phyloP scores from a whole-genome alignment of 2,888 invertebrate species.

The Machimus rusticus region DNA sequence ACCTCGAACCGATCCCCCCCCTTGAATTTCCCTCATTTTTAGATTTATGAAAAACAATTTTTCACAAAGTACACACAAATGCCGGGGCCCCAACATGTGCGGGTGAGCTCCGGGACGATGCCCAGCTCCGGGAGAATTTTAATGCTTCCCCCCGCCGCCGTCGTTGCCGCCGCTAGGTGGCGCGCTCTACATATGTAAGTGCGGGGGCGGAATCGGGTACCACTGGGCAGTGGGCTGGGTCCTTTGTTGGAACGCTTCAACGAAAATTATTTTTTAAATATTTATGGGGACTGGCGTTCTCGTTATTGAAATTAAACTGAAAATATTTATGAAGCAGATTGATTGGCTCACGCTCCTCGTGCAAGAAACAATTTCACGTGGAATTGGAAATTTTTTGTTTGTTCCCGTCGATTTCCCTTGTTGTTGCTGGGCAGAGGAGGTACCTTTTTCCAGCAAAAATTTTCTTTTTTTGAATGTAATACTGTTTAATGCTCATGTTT shows the following conservation, averaged over 20 bases:
- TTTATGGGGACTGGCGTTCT: conserved; percentile 53
- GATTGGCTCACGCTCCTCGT: conserved; percentile 34
- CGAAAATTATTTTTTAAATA: conserved; percentile 61
- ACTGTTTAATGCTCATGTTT: background rate
- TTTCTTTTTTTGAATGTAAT: background rate
- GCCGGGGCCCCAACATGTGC: conserved; percentile 20
- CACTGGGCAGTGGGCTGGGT: background rate
- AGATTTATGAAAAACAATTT: conserved; percentile 61
- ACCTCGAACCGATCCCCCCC: background rate
- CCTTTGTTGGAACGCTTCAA: conserved; percentile 44
- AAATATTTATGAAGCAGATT: conserved; percentile 46
- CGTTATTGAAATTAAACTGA: conserved; percentile 47
- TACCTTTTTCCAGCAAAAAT: background rate
- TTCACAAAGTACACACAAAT: conserved; percentile 53
- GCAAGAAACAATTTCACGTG: conserved; percentile 18
- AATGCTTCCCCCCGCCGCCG: background rate
- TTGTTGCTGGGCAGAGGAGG: background rate
- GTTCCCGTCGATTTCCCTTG: background rate
- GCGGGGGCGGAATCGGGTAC: background rate
- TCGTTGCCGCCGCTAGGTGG: background rate
- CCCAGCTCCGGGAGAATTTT: conserved; percentile 34
- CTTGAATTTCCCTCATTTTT: conserved; percentile 51
- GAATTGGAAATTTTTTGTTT: conserved; percentile 30
- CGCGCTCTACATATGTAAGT: background rate
- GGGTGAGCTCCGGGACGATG: conserved; percentile 1